These are phyloP conservation scores for Diloba caeruleocephala DNA, from an alignment of 2,888 invertebrate genomes.

Conservation along the genomic window DNA sequence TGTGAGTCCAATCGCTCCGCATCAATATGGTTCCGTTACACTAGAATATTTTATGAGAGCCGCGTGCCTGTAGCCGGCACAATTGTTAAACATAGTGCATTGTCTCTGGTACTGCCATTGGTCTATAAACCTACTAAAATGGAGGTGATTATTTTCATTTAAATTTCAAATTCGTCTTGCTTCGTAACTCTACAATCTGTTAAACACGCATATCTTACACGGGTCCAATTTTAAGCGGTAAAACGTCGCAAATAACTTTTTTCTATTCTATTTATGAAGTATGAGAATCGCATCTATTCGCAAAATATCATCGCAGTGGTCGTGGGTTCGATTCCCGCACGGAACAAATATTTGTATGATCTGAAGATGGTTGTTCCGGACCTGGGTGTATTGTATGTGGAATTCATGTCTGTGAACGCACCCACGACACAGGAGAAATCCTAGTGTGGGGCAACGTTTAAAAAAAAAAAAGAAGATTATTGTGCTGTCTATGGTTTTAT, in stretches of 20 bases:
- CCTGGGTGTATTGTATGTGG: no score
- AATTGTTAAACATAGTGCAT: constrained; percentile 2
- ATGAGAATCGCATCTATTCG: no score
- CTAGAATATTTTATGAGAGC: constrained; percentile 63
- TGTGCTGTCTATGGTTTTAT: no score
- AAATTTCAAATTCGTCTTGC: constrained; percentile 14
- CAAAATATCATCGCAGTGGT: no score
- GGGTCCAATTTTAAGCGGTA: constrained; percentile 1
- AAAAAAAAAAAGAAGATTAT: no score
- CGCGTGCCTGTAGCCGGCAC: constrained; percentile 1
- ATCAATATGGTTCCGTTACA: constrained; percentile 61
- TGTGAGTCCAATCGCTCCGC: neutral
- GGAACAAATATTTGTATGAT: no score
- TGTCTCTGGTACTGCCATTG: constrained; percentile 23
- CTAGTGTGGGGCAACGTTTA: no score
- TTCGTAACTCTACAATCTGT: constrained; percentile 16
- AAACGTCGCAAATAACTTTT: neutral
- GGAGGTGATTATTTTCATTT: constrained; percentile 22
- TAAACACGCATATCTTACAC: constrained; percentile 19
- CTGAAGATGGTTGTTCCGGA: no score
- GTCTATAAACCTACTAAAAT: constrained; percentile 37
- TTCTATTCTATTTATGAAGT: no score
- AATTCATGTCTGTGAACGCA: no score
- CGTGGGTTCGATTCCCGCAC: no score
- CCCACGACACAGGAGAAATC: no score